phyloP scores from a whole-genome alignment of 2,797 vertebrate species.

The Pachyuromys duprasi region DNA sequence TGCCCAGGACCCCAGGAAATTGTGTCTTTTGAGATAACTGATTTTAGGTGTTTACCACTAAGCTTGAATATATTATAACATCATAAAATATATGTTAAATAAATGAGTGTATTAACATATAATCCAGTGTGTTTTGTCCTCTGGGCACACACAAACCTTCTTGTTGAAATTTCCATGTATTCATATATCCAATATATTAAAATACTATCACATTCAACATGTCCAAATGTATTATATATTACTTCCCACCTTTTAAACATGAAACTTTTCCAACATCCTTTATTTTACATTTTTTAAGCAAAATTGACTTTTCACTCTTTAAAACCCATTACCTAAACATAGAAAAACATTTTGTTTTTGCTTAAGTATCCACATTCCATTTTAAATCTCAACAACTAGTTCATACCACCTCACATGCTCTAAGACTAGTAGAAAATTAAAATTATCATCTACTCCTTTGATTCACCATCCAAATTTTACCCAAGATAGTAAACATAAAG shows the following conservation, averaged over 20 bases:
- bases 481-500: background rate
- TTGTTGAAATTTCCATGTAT: background rate
- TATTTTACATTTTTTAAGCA: background rate
- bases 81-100: background rate
- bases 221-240: background rate
- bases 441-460: background rate
- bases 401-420: background rate
- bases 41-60: background rate
- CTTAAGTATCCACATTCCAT: background rate
- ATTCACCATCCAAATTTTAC: background rate
- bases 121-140: background rate
- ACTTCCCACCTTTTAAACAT: background rate
- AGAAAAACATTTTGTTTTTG: background rate
- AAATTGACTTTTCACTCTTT: background rate
- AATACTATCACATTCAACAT: background rate
- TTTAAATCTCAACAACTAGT: background rate
- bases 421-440: background rate
- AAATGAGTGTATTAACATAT: background rate
- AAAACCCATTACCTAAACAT: background rate
- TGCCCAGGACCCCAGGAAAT: fast-evolving
- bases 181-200: too few relatives aligned
- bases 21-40: background rate
- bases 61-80: background rate
- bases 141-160: background rate
- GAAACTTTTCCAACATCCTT: background rate